Evolutionary conservation across 2,888 invertebrate species (phyloP).

Genomic region (Luffia ferchaultella): DNA sequence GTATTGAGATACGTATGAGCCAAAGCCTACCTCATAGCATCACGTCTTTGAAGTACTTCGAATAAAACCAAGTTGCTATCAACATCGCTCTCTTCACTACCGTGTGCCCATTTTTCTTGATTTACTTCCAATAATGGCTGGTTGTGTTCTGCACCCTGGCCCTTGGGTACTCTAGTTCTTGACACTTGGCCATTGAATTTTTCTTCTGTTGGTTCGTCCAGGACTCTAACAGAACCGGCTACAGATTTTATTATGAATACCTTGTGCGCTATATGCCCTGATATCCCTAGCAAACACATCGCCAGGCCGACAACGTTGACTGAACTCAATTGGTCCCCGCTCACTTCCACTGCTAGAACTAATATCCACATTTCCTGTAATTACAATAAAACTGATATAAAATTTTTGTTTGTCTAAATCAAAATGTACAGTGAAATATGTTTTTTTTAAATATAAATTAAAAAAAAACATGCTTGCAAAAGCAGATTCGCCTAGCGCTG

Average conservation of each 20-base stretch:
- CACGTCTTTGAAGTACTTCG: constrained; percentile 63
- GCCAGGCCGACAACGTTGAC: constrained; percentile 87
- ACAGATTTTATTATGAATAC: constrained; percentile 35
- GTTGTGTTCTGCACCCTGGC: constrained; percentile 25
- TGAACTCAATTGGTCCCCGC: constrained; percentile 83
- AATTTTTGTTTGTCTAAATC: too few relatives aligned
- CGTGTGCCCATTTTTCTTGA: constrained; percentile 34
- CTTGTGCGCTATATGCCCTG: constrained; percentile 83
- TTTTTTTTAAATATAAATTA: constrained; percentile 2
- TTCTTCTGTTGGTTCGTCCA: constrained; percentile 23
- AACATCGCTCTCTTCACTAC: constrained; percentile 41
- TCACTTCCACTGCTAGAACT: constrained; percentile 85
- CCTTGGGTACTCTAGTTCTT: constrained; percentile 20
- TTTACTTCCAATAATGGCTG: constrained; percentile 34
- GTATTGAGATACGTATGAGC: too few relatives aligned
- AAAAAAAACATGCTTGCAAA: background rate
- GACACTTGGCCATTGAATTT: constrained; percentile 24
- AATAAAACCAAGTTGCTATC: constrained; percentile 63
- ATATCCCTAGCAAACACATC: constrained; percentile 89
- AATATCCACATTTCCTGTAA: constrained; percentile 92
- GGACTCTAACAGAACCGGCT: constrained; percentile 30
- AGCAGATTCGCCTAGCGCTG: background rate
- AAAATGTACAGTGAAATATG: too few relatives aligned
- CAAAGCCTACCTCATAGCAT: too few relatives aligned
- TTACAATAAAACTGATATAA: too few relatives aligned